Percentiles rank a stretch among this genome's conserved stretches.
phyloP scores from a whole-genome alignment of 2,797 vertebrate species.

The Lutjanus argentimaculatus region DNA sequence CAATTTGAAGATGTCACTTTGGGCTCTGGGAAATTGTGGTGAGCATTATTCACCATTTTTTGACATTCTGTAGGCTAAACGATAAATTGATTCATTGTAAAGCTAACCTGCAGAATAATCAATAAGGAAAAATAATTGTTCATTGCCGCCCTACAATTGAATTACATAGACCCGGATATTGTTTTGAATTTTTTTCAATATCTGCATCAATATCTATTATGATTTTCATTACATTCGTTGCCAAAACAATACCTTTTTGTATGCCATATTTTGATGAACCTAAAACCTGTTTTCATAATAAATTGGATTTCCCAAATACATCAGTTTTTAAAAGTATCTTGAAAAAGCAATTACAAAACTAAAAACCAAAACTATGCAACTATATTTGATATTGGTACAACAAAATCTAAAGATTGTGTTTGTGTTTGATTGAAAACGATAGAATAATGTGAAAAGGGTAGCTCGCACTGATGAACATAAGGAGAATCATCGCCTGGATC shows the following conservation, averaged over 20 bases:
- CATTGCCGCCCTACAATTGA: no score
- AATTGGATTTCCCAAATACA: background rate
- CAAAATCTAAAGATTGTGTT: no score
- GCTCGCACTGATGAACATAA: background rate
- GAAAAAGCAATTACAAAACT: background rate
- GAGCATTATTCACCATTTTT: no score
- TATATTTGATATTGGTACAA: no score
- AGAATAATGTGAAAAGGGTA: background rate
- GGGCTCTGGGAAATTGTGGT: no score
- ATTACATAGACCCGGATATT: background rate
- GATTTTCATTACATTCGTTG: background rate
- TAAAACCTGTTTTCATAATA: background rate
- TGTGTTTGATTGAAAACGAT: background rate
- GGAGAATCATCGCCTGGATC: no score
- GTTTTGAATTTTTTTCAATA: background rate
- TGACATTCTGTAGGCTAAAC: no score
- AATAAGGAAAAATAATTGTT: no score
- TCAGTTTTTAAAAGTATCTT: background rate
- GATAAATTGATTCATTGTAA: no score
- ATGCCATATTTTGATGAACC: background rate
- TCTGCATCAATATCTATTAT: background rate
- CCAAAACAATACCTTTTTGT: background rate
- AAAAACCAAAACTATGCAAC: background rate
- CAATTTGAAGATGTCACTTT: no score
- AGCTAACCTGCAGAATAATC: no score